A percentile compares a stretch with the other conserved stretches of the same genome.
These are phyloP conservation scores for Pemphigus obesinymphae DNA, from an alignment of 1,140 invertebrate species.

Conservation along the genomic window DNA sequence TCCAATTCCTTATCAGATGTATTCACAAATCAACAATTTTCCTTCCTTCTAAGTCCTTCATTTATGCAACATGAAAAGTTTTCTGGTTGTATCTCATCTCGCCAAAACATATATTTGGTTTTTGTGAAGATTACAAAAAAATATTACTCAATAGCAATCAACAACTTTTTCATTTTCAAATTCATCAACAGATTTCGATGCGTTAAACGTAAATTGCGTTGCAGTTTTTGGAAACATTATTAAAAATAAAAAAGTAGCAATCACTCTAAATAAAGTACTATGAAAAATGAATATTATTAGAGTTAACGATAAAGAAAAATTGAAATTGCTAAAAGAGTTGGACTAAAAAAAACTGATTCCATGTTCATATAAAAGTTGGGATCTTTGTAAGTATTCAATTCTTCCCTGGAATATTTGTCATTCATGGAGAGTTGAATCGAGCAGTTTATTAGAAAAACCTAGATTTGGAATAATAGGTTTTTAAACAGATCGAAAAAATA, in stretches of 20 bases:
- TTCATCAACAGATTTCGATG: conserved; percentile 47
- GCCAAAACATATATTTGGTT: too few species aligned
- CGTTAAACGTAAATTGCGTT: not conserved
- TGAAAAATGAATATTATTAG: conserved; percentile 47
- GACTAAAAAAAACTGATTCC: conserved; percentile 45
- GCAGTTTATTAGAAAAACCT: conserved; percentile 48
- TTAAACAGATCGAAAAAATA: conserved; percentile 44
- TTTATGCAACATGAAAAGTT: too few species aligned
- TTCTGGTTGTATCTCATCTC: too few species aligned
- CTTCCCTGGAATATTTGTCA: conserved; percentile 44
- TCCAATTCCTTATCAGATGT: too few species aligned
- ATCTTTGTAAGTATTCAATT: conserved; percentile 36
- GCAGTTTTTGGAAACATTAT: conserved; percentile 8
- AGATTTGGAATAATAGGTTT: conserved; percentile 46
- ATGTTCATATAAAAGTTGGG: conserved; percentile 50
- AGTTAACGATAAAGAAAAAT: conserved; percentile 44
- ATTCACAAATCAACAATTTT: too few species aligned
- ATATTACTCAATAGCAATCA: too few species aligned
- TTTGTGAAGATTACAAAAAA: too few species aligned
- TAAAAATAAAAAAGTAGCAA: not conserved
- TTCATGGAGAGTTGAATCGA: conserved; percentile 48
- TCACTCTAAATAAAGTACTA: conserved; percentile 45
- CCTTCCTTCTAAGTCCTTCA: too few species aligned
- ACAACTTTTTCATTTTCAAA: too few species aligned
- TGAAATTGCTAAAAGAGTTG: conserved; percentile 42